Evolutionary conservation across 2,113 vertebrate species (phyloP).

Genomic region (Stegastes partitus): DNA sequence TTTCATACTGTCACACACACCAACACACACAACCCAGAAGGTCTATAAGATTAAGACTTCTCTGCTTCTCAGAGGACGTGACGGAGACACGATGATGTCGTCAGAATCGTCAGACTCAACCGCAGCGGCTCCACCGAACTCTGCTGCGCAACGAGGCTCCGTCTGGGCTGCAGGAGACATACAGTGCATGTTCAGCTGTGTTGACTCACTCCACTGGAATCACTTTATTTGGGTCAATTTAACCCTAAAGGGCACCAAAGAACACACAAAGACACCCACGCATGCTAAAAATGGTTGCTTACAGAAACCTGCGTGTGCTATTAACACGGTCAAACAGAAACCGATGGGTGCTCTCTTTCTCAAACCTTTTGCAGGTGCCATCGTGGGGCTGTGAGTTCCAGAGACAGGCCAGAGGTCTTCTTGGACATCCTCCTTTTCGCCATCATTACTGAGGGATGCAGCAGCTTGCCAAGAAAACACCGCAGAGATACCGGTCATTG

Average conservation of each 20-base stretch:
- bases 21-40: neutral
- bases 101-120: constrained; percentile 90
- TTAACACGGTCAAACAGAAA: neutral
- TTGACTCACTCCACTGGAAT: neutral
- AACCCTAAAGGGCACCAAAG: neutral
- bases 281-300: too few species aligned
- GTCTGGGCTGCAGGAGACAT: constrained; percentile 70
- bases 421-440: constrained; percentile 27
- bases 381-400: constrained; percentile 12
- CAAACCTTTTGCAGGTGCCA: constrained; percentile 45
- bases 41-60: constrained; percentile 67
- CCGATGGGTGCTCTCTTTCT: neutral
- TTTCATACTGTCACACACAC: neutral
- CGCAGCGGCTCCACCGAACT: constrained; percentile 49
- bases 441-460: constrained; percentile 19
- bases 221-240: neutral
- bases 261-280: neutral
- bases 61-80: constrained; percentile 80
- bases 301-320: neutral
- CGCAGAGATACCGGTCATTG: neutral
- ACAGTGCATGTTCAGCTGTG: constrained; percentile 2
- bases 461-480: constrained; percentile 37
- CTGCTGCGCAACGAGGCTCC: constrained; percentile 2
- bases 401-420: constrained; percentile 26
- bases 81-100: constrained; percentile 85